Conservation (phyloP, 2,888 invertebrate genomes). For the Erpobdella octoculata region DNA sequence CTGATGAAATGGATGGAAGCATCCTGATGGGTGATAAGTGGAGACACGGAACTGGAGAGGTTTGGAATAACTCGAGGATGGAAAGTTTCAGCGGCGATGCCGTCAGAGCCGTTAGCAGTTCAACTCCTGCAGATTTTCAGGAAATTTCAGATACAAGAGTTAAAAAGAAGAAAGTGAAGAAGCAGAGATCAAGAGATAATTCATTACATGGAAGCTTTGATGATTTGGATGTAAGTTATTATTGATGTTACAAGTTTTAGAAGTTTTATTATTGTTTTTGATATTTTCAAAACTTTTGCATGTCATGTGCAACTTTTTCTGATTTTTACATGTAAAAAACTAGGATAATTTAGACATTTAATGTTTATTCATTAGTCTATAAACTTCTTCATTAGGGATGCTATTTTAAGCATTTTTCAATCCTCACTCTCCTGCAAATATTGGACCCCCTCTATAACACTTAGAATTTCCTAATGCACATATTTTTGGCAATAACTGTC, state of each 20-base stretch:
- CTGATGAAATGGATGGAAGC: background rate
- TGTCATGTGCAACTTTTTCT: background rate
- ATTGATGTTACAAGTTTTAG: background rate
- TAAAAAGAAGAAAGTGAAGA: slow-evolving; percentile 14
- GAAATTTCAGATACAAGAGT: slow-evolving; percentile 17
- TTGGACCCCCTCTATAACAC: no score
- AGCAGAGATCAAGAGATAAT: slow-evolving; percentile 7
- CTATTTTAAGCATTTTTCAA: no score
- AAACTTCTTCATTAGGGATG: background rate
- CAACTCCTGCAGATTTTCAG: background rate
- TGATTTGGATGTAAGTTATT: background rate
- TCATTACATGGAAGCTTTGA: background rate
- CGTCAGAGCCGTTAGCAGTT: background rate
- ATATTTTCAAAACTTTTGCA: background rate
- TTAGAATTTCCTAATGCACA: no score
- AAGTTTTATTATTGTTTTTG: background rate
- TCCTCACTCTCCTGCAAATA: no score
- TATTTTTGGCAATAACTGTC: no score
- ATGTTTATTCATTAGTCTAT: background rate
- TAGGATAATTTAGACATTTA: background rate
- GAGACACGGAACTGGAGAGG: no score
- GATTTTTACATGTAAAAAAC: background rate
- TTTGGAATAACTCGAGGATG: no score
- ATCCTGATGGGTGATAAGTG: background rate
- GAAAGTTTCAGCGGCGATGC: background rate